These are phyloP conservation scores for Camponotus floridanus DNA, from an alignment of 1,140 invertebrate species.

Conservation along the genomic window DNA sequence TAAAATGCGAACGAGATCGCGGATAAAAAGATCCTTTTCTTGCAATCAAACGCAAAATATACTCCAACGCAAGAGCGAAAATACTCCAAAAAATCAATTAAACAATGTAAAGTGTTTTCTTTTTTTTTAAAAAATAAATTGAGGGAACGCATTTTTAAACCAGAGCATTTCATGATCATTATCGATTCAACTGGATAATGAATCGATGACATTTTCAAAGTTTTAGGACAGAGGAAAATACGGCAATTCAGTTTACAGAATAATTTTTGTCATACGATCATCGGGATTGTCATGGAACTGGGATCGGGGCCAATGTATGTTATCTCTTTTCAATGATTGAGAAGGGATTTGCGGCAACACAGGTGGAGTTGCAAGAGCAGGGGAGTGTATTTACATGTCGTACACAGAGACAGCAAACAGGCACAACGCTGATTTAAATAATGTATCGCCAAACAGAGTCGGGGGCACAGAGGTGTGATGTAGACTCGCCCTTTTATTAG, in stretches of 20 bases:
- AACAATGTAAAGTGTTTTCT: background rate
- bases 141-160: background rate
- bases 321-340: conserved; percentile 62
- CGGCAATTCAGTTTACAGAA: conserved; percentile 68
- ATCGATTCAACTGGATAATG: conserved; percentile 5
- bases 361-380: conserved; percentile 40
- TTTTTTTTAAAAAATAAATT: background rate
- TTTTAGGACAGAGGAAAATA: conserved; percentile 40
- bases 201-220: conserved; percentile 8
- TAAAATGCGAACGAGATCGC: conserved; percentile 35
- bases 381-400: conserved; percentile 74
- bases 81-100: background rate
- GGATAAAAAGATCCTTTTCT: background rate
- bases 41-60: background rate
- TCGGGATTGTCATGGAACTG: conserved; percentile 30
- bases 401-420: conserved; percentile 76
- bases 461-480: conserved; percentile 59
- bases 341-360: conserved; percentile 11
- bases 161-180: background rate
- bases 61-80: background rate
- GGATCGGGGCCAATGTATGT: conserved; percentile 16
- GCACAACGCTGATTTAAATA: conserved; percentile 79
- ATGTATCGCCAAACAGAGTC: conserved; percentile 77
- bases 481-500: conserved; percentile 57
- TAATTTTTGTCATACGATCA: conserved; percentile 55